Evolutionary conservation across 1,140 invertebrate species (phyloP).

Genomic region (Solenopsis fugax): DNA sequence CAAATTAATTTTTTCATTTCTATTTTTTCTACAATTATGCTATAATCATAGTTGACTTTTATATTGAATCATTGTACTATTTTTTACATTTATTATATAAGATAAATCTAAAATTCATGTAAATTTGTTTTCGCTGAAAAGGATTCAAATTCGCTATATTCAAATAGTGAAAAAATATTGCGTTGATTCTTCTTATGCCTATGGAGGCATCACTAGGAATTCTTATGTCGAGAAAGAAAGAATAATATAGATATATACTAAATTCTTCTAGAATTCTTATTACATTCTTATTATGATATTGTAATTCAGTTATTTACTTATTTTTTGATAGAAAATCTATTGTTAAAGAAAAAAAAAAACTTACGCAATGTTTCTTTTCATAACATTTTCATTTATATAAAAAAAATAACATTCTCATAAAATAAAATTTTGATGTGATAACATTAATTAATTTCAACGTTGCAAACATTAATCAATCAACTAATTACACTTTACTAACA

Average conservation of each 20-base stretch:
- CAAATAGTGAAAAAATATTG: too few species aligned
- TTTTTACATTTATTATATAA: not conserved
- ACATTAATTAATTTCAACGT: not conserved
- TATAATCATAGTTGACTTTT: not conserved
- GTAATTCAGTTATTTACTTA: too few species aligned
- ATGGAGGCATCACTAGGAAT: too few species aligned
- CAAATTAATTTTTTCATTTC: conserved; percentile 2
- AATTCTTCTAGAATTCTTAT: too few species aligned
- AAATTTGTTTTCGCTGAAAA: not conserved
- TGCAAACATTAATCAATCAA: not conserved
- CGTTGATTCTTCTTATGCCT: too few species aligned
- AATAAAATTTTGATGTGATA: not conserved
- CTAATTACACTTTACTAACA: not conserved
- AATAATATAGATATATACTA: too few species aligned
- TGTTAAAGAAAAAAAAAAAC: not conserved
- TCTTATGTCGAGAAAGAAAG: too few species aligned
- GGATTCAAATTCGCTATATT: not conserved
- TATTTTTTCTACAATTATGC: not conserved
- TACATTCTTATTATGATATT: too few species aligned
- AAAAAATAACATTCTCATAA: not conserved
- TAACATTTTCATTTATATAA: not conserved
- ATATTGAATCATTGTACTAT: not conserved
- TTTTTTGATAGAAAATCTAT: too few species aligned
- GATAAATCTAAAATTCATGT: not conserved
- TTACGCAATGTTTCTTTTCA: not conserved